These are phyloP conservation scores for Priocnemis perturbator DNA, from an alignment of 2,888 invertebrate genomes.

Conservation along the genomic window DNA sequence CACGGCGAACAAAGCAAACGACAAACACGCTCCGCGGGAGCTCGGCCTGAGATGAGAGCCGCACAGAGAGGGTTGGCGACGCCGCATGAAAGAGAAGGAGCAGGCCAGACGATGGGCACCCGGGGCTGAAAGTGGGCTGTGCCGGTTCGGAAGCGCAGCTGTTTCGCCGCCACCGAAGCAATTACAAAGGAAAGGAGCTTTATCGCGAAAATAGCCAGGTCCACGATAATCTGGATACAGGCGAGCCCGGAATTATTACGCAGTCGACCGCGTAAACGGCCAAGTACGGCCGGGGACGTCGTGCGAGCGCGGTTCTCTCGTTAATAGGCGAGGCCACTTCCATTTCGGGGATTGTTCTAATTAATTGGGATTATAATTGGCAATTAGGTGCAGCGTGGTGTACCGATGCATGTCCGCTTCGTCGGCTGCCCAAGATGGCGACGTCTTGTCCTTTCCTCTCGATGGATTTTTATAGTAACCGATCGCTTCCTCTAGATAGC, in stretches of 20 bases:
- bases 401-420: constrained; percentile 18
- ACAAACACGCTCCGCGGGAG: too few relatives aligned
- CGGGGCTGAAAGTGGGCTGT: neutral
- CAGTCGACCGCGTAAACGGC: constrained; percentile 63
- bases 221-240: constrained; percentile 66
- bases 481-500: too few relatives aligned
- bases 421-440: neutral
- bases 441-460: neutral
- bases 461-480: neutral
- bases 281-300: constrained; percentile 36
- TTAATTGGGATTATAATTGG: constrained; percentile 72
- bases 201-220: constrained; percentile 66
- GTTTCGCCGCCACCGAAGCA: constrained; percentile 65
- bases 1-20: too few relatives aligned
- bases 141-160: constrained; percentile 66
- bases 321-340: constrained; percentile 63
- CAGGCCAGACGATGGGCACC: too few relatives aligned
- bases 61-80: too few relatives aligned
- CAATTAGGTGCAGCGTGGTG: constrained; percentile 59
- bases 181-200: constrained; percentile 71
- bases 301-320: constrained; percentile 41
- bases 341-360: constrained; percentile 68
- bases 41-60: too few relatives aligned
- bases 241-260: constrained; percentile 67
- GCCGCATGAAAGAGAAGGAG: too few relatives aligned